These are phyloP conservation scores for Lochmaea crataegi DNA, from an alignment of 2,888 invertebrate genomes.

Conservation along the genomic window DNA sequence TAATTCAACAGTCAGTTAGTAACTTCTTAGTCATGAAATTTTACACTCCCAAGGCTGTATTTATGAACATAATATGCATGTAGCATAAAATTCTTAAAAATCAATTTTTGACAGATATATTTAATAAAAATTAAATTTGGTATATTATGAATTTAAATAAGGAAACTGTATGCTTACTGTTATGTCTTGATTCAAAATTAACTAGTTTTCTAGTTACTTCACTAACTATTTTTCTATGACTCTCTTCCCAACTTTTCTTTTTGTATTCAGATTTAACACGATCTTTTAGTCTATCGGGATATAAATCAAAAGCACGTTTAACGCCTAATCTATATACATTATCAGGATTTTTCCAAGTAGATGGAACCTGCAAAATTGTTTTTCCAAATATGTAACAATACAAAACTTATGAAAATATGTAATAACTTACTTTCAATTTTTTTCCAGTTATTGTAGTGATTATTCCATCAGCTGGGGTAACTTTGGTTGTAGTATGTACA, in stretches of 20 bases:
- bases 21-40: too few relatives aligned
- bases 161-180: constrained; percentile 36
- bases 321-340: constrained; percentile 90
- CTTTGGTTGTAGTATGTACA: constrained; percentile 88
- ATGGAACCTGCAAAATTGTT: constrained; percentile 76
- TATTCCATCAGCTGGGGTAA: constrained; percentile 74
- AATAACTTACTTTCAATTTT: constrained; percentile 78
- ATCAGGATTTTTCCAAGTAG: constrained; percentile 84
- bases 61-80: too few relatives aligned
- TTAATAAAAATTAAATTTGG: neutral
- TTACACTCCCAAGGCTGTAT: too few relatives aligned
- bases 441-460: constrained; percentile 90
- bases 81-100: too few relatives aligned
- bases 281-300: constrained; percentile 85
- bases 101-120: too few relatives aligned
- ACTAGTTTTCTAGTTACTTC: constrained; percentile 80
- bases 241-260: constrained; percentile 86
- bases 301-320: constrained; percentile 86
- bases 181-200: constrained; percentile 73
- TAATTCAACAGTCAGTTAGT: too few relatives aligned
- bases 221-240: constrained; percentile 82
- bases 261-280: constrained; percentile 80
- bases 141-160: constrained; percentile 17
- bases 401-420: constrained; percentile 7
- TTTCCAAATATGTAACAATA: constrained; percentile 14